phyloP scores from a whole-genome alignment of 2,797 vertebrate genomes.

The Hephaestus fuliginosus region DNA sequence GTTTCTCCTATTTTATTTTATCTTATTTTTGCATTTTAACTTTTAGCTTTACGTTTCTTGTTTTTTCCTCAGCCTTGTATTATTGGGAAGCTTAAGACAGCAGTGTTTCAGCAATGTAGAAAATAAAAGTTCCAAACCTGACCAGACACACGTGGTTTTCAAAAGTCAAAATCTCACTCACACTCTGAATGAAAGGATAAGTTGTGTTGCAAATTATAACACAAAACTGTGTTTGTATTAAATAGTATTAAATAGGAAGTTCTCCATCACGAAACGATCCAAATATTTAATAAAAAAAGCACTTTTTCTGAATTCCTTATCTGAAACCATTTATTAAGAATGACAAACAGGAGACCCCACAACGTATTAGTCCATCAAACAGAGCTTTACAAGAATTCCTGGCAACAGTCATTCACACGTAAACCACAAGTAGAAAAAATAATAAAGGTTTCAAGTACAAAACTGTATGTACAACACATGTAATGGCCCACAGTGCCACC shows the following conservation, averaged over 20 bases:
- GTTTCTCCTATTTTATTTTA: not conserved
- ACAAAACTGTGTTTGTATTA: not conserved
- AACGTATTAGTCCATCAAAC: not conserved
- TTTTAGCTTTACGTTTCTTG: too few relatives aligned
- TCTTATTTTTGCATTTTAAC: not conserved
- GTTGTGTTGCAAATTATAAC: not conserved
- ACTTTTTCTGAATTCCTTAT: not conserved
- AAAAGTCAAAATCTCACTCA: not conserved
- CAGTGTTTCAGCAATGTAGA: not conserved
- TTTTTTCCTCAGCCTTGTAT: not conserved
- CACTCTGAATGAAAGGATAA: not conserved
- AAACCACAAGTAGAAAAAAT: not conserved
- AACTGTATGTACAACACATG: not conserved
- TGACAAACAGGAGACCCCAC: not conserved
- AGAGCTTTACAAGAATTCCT: not conserved
- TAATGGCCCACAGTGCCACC: not conserved
- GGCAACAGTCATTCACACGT: not conserved
- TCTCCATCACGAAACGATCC: not conserved
- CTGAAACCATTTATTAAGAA: conserved; percentile 10
- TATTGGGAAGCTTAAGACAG: not conserved
- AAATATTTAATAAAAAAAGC: not conserved
- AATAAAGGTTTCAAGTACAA: not conserved
- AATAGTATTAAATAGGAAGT: not conserved
- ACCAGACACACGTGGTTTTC: not conserved
- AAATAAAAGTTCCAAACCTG: not conserved